Base-by-base conservation (phyloP, 1,140 invertebrate genomes). In the Drosophila yakuba region DNA sequence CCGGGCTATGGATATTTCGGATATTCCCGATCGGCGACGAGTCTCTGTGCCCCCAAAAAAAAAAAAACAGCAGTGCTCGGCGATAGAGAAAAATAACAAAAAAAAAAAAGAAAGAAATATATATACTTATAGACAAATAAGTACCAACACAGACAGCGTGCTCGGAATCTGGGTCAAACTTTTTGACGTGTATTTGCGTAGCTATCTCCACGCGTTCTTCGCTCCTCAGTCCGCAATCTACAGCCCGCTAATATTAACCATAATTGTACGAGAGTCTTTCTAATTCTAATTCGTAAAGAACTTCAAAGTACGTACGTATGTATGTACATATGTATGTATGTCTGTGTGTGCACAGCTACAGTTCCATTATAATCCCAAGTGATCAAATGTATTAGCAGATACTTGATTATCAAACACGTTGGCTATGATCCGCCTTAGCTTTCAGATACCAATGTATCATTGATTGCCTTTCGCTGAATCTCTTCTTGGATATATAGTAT, bases 161-260 rank as follows among this genome's bases (percentile, higher is more conserved):
- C 60, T 61, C 17, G 78, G 80, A 85, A 86, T 88, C 79, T 86
- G 76, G 83, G 83, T 86, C 83, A 86, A 86, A 79, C 78, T 76
- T 88, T 86, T 86, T 88, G 79, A 86, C 82, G 80, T 68, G 73
- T 82, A 80, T 81, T 75, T 75, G 73, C 72, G 38, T 58, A 75
- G 73, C 72, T 75, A 75, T 75, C 63, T 68, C 68, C 45, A 39
- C 51, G 48, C 45, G 47, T 72, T 64, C 59, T 58, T 39, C 44
- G 4, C 15, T 50, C 32, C 6, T 14, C 45, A 6, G 32, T 52
- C 43, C 15, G 38, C 52, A 43, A 32, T 20, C 54, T 38, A 44
- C 43, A 12, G 15, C 36, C 11, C 36, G 28, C 12, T 63, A 35
- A 50, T 67, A 67, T 63, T 62, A 74, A 72, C 43, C 39, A 71